These are phyloP conservation scores for Synodontis membranacea DNA, from an alignment of 2,113 vertebrate species.

Conservation along the genomic window DNA sequence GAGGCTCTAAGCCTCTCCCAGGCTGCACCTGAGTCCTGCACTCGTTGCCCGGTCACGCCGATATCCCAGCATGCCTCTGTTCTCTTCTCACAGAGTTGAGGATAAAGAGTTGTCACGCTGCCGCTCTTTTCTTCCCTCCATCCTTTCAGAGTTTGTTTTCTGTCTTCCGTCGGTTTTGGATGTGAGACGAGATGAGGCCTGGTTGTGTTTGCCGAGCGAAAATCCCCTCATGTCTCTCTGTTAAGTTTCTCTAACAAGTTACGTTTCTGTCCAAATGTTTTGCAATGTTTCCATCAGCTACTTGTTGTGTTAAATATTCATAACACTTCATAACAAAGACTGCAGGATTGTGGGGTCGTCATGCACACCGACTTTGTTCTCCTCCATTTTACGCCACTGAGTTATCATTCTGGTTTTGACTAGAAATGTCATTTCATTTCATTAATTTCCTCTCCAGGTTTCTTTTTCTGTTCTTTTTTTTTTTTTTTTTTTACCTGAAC, in stretches of 20 bases:
- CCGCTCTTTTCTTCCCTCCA: conserved; percentile 12
- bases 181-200: conserved; percentile 26
- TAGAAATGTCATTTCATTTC: background rate
- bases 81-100: background rate
- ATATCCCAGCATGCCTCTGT: conserved; percentile 13
- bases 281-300: conserved; percentile 15
- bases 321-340: conserved; percentile 5
- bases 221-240: background rate
- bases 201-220: conserved; percentile 36
- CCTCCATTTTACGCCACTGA: background rate
- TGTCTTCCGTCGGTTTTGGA: conserved; percentile 15
- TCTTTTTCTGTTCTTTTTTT: background rate
- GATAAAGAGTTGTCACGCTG: background rate
- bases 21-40: conserved; percentile 36
- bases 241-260: conserved; percentile 14
- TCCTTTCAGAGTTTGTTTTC: conserved; percentile 16
- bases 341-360: background rate
- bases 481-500: too few species aligned
- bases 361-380: background rate
- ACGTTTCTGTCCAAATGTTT: conserved; percentile 11
- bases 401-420: background rate
- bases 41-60: conserved; percentile 30
- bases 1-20: conserved; percentile 30
- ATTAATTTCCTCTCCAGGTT: background rate
- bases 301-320: conserved; percentile 23